Percentiles rank a stretch among this genome's conserved stretches.
These are phyloP conservation scores for Pyrocoelia pectoralis DNA, from an alignment of 2,888 invertebrate genomes.

Conservation along the genomic window DNA sequence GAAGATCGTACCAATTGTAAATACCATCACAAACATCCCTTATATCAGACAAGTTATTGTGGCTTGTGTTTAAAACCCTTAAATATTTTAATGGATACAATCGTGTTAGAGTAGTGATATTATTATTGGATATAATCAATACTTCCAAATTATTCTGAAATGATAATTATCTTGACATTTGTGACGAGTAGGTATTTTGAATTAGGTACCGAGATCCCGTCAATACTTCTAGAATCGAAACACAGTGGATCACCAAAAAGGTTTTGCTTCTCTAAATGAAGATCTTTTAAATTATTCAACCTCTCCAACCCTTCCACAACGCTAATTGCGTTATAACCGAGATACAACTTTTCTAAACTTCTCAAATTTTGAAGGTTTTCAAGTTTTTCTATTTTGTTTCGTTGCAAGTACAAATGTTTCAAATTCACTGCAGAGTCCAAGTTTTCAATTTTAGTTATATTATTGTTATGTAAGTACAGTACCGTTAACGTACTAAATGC, in stretches of 20 bases:
- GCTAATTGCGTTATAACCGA: conserved; percentile 73
- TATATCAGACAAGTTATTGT: conserved; percentile 66
- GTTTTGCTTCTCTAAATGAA: conserved; percentile 74
- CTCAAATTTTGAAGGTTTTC: conserved; percentile 72
- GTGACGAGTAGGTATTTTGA: too few relatives aligned
- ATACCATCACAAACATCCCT: conserved; percentile 65
- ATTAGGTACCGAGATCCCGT: conserved; percentile 66
- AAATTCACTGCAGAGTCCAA: conserved; percentile 64
- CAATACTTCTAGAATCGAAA: conserved; percentile 71
- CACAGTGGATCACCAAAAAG: conserved; percentile 67
- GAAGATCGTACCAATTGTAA: conserved; percentile 64
- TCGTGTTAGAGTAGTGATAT: conserved; percentile 64
- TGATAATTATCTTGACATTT: background rate
- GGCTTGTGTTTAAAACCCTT: conserved; percentile 65
- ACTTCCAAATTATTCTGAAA: conserved; percentile 66
- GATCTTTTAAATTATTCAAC: conserved; percentile 67
- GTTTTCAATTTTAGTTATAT: conserved; percentile 66
- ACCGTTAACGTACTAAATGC: conserved; percentile 64
- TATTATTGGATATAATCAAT: conserved; percentile 71
- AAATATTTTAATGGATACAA: conserved; percentile 64
- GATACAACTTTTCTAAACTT: conserved; percentile 79
- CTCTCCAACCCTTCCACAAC: conserved; percentile 75
- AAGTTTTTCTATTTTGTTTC: conserved; percentile 79
- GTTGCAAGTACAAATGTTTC: conserved; percentile 77
- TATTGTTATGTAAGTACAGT: conserved; percentile 70